These are phyloP conservation scores for Acanthornis magna DNA, from an alignment of 2,797 vertebrate genomes.

Conservation along the genomic window DNA sequence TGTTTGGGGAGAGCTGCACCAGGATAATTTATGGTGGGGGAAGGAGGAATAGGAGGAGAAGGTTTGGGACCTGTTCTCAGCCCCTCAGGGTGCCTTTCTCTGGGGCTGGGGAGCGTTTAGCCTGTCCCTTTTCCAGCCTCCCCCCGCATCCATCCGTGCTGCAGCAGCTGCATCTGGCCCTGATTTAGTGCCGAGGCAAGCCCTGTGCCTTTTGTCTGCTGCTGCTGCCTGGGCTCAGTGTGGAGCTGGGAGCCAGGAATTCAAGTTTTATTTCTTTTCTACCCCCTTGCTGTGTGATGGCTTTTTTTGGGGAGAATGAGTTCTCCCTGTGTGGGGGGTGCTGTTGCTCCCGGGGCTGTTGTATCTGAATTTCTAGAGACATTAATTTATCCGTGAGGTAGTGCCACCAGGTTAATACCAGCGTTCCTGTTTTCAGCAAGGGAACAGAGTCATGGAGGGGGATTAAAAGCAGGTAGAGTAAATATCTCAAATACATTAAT, in stretches of 20 bases:
- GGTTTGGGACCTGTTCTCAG: neutral
- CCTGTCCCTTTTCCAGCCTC: neutral
- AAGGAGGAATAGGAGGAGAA: neutral
- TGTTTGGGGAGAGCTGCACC: neutral
- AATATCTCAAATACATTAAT: neutral
- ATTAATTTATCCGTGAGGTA: neutral
- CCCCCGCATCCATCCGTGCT: neutral
- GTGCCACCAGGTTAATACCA: neutral
- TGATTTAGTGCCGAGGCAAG: constrained; percentile 55
- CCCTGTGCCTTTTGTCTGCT: constrained; percentile 52
- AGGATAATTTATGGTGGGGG: neutral
- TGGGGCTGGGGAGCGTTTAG: neutral
- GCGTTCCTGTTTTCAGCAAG: neutral
- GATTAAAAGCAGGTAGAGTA: neutral
- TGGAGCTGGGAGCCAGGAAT: constrained; percentile 50
- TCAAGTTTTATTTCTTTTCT: constrained; percentile 26
- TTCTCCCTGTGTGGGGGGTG: neutral
- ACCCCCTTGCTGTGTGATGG: neutral
- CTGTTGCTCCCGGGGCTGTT: neutral
- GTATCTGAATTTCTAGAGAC: neutral
- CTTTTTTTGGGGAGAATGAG: neutral
- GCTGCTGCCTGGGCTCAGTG: neutral
- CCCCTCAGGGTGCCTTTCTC: neutral
- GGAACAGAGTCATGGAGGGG: neutral
- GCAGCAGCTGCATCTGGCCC: constrained; percentile 50